Evolutionary conservation across 2,113 vertebrate genomes (phyloP).

Genomic region (Rynchops niger): DNA sequence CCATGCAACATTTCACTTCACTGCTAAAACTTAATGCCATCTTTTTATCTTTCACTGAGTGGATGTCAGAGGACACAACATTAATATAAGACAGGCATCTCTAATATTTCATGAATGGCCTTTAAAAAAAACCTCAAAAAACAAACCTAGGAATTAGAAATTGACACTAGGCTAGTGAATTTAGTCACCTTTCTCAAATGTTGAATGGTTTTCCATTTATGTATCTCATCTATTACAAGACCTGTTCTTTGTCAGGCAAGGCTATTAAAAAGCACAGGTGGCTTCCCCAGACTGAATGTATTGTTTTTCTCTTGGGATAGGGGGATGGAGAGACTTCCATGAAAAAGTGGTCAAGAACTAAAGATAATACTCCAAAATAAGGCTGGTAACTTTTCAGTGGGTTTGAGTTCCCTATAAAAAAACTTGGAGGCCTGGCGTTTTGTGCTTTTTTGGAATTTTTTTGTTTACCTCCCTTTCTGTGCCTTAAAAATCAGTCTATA

Average conservation of each 20-base stretch:
- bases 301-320: not conserved
- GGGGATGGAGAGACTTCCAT: not conserved
- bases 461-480: not conserved
- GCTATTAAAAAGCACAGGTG: not conserved
- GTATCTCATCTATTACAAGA: constrained; percentile 10
- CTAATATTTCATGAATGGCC: constrained; percentile 68
- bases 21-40: constrained; percentile 75
- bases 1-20: constrained; percentile 66
- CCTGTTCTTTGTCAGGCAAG: not conserved
- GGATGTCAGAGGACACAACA: constrained; percentile 69
- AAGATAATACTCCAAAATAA: not conserved
- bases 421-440: not conserved
- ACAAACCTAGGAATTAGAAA: constrained; percentile 55
- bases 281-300: not conserved
- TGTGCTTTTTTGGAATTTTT: not conserved
- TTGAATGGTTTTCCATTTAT: constrained; percentile 38
- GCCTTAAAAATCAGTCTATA: not conserved
- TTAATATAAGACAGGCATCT: constrained; percentile 67
- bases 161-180: constrained; percentile 19
- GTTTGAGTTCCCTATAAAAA: not conserved
- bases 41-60: constrained; percentile 72
- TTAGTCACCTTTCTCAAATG: constrained; percentile 33
- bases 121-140: constrained; percentile 28
- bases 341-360: not conserved
- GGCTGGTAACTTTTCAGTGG: not conserved